phyloP scores from a whole-genome alignment of 1,140 invertebrate species.

The Monomorium pharaonis region DNA sequence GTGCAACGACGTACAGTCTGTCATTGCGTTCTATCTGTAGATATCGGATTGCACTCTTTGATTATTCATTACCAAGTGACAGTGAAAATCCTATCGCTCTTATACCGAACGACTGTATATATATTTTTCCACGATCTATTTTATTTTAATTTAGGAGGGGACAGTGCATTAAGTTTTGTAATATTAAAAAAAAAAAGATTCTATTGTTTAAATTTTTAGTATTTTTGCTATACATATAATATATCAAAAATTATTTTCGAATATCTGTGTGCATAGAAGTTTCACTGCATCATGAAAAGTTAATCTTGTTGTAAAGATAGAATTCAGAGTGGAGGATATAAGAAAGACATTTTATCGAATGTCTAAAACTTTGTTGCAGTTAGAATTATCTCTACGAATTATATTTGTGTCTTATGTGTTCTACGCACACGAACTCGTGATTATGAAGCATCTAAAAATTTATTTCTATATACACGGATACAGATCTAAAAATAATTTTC shows the following conservation, averaged over 20 bases:
- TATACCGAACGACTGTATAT: neutral
- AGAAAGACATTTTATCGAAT: neutral
- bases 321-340: neutral
- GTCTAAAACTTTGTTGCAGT: neutral
- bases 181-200: neutral
- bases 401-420: neutral
- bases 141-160: slow-evolving; percentile 7
- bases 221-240: neutral
- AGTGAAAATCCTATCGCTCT: slow-evolving; percentile 7
- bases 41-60: slow-evolving; percentile 25
- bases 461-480: too few relatives aligned
- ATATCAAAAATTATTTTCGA: neutral
- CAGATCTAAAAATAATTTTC: too few relatives aligned
- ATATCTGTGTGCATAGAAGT: neutral
- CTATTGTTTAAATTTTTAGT: neutral
- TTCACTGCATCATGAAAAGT: neutral
- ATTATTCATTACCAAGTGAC: slow-evolving; percentile 18
- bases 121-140: neutral
- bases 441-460: too few relatives aligned
- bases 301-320: neutral
- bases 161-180: neutral
- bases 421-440: neutral
- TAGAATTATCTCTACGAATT: neutral
- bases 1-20: neutral
- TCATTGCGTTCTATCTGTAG: slow-evolving; percentile 5